phyloP scores from a whole-genome alignment of 2,797 vertebrate species.

The Parambassis ranga region DNA sequence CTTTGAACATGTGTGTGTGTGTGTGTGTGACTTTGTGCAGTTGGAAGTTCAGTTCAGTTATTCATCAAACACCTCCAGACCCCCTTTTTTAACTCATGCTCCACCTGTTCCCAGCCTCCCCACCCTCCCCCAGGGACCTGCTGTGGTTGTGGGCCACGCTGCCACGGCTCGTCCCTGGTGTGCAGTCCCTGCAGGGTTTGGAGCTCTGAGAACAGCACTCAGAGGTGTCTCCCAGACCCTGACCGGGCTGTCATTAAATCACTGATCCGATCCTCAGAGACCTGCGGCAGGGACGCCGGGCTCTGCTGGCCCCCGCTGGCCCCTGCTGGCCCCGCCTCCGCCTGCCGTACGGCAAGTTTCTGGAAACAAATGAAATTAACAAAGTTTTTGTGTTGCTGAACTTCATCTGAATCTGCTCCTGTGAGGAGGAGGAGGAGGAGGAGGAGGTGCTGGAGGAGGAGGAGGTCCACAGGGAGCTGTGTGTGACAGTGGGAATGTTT shows the following conservation, averaged over 20 bases:
- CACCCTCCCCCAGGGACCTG: slow-evolving; percentile 11
- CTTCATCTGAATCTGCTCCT: no score
- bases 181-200: slow-evolving; percentile 22
- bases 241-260: slow-evolving; percentile 18
- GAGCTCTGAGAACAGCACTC: slow-evolving; percentile 48
- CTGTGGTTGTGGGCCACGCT: slow-evolving; percentile 22
- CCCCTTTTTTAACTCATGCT: slow-evolving; percentile 46
- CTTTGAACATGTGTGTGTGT: no score
- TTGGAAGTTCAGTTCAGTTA: slow-evolving; percentile 52
- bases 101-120: slow-evolving; percentile 24
- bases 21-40: no score
- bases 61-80: neutral
- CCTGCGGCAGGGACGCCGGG: neutral
- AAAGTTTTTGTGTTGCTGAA: no score
- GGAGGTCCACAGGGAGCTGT: slow-evolving; percentile 6
- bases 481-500: slow-evolving; percentile 43
- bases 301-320: neutral
- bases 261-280: slow-evolving; percentile 14
- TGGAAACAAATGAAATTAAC: no score
- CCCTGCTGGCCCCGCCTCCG: no score
- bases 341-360: no score
- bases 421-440: neutral
- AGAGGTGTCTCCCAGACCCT: slow-evolving; percentile 50
- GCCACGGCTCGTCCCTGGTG: neutral
- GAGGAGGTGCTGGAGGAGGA: neutral